These are phyloP conservation scores for Sisor rabdophorus DNA, from an alignment of 2,113 vertebrate genomes.

Conservation along the genomic window DNA sequence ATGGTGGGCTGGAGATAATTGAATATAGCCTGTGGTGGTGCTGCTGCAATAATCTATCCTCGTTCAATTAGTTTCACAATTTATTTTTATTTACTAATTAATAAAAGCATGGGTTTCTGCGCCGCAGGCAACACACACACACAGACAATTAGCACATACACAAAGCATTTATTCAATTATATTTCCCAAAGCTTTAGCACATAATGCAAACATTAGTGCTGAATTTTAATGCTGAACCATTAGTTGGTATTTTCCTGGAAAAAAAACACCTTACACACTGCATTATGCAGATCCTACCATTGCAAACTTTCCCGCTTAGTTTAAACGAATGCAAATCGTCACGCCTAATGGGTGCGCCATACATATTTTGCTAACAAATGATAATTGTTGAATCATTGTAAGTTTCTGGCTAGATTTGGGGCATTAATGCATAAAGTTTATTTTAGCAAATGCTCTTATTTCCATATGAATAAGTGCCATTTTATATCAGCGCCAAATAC, in stretches of 20 bases:
- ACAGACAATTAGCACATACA: constrained; percentile 35
- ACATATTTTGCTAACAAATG: constrained; percentile 13
- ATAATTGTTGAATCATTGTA: constrained; percentile 19
- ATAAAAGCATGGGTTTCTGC: constrained; percentile 69
- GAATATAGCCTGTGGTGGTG: constrained; percentile 72
- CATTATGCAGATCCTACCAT: background rate
- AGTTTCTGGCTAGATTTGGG: background rate
- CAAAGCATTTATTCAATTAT: constrained; percentile 48
- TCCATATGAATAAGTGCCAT: constrained; percentile 42
- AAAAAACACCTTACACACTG: background rate
- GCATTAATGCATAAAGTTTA: constrained; percentile 25
- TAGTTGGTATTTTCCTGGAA: background rate
- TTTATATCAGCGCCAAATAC: constrained; percentile 23
- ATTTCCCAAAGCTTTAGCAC: constrained; percentile 37
- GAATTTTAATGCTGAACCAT: constrained; percentile 43
- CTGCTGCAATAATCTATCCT: constrained; percentile 71
- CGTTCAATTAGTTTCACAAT: constrained; percentile 78
- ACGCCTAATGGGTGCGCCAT: constrained; percentile 22
- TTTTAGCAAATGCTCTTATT: constrained; percentile 29
- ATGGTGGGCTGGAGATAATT: constrained; percentile 63
- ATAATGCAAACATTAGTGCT: constrained; percentile 48
- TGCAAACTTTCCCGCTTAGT: constrained; percentile 29
- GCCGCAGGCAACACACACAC: constrained; percentile 55
- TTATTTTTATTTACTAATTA: constrained; percentile 81
- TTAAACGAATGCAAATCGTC: constrained; percentile 23